Evolutionary conservation across 2,888 invertebrate genomes (phyloP), one percentile per base, ranked within the genome.

Genomic region (Leucoma salicis): DNA sequence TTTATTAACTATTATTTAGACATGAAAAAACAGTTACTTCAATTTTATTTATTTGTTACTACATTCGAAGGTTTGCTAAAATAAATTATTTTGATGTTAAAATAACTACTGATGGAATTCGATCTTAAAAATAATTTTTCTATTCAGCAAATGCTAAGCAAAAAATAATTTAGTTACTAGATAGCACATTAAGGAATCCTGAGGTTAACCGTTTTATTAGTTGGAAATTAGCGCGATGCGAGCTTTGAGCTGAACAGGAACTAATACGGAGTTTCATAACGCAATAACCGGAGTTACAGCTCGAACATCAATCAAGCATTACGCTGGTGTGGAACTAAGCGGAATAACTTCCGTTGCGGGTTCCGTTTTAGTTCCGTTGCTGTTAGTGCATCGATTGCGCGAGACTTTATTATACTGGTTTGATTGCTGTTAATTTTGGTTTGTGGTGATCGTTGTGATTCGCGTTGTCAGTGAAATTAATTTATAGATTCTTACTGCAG

Each of bases 301-400:
- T 46, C 16, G 46, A 46, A 41, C 63, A 63, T 63, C 62, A 63
- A 62, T 63, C 60, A 63, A 50, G 47, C 39, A 56, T 53, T 63
- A 56, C 61, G 50, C 34, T 47, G 28, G 45, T 45, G 52, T 46
- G 35, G 45, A 45, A 35, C 50, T 50, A 39, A 56, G 49, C 52
- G 53, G 49, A 58, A 61, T 60, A 37, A 63, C 58, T 63, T 63
- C 63, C 60, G 58, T 46, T 34, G 32, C 41, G 38, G 39, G 44
- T 41, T 59, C 50, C 51, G 47, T 28, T 18, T 24, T 31, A 46
- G 46, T 35, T 29, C 12, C 33, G 35, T 35, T 41, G 27, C 12
- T 32, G 35, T 35, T 41, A 35, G 31, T 38, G 28, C 14, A 15
- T 8, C 32, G 21, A 31, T 45, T 43, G 35, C 43, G 43, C 39